Conservation (phyloP, 1,140 invertebrate species). For the Potamilus streckersoni region DNA sequence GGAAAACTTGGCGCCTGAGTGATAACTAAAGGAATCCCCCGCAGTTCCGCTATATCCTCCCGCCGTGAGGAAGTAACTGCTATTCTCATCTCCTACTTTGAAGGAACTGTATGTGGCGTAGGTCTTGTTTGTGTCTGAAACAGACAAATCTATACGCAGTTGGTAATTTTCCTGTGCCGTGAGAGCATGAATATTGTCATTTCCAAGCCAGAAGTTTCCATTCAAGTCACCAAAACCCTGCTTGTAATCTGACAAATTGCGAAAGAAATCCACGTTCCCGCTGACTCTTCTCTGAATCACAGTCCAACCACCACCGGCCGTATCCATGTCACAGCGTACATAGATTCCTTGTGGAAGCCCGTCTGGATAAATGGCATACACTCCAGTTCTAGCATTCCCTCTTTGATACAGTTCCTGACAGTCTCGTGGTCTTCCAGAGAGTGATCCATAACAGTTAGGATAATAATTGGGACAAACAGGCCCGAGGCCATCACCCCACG, state of each 20-base stretch:
- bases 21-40: constrained; percentile 6
- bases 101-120: constrained; percentile 24
- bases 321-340: constrained; percentile 17
- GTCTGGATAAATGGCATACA: constrained; percentile 3
- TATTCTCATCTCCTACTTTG: constrained; percentile 3
- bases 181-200: constrained; percentile 15
- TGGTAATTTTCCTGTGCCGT: constrained; percentile 6
- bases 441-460: too few species aligned
- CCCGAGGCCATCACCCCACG: too few species aligned
- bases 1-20: constrained; percentile 2
- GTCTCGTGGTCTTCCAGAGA: constrained; percentile 5
- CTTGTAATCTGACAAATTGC: constrained; percentile 9
- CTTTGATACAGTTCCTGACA: constrained; percentile 2
- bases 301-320: constrained; percentile 6
- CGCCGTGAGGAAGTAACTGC: constrained; percentile 8
- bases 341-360: background rate
- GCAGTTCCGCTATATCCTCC: constrained; percentile 22
- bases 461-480: too few species aligned
- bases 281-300: constrained; percentile 15
- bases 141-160: constrained; percentile 32
- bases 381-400: background rate
- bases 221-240: constrained; percentile 12
- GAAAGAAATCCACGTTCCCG: constrained; percentile 8
- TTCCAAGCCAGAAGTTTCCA: constrained; percentile 14
- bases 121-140: constrained; percentile 11